A percentile compares a stretch with the other conserved stretches of the same genome.
Evolutionary conservation across 1,140 invertebrate species (phyloP).

Genomic region (Temnothorax curvispinosus): DNA sequence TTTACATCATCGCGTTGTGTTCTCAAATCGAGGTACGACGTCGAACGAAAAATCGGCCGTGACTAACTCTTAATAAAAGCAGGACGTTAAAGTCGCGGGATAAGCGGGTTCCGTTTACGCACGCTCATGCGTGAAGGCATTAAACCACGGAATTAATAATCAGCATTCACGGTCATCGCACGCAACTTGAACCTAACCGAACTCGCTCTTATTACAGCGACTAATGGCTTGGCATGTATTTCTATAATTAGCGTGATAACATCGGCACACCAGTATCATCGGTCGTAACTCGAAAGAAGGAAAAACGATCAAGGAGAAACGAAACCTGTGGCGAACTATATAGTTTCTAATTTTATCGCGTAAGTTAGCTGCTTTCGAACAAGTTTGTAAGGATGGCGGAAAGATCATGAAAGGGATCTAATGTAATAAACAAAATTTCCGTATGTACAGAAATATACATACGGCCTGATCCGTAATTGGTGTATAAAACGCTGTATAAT

Average conservation of each 20-base stretch:
- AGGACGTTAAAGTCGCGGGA: constrained; percentile 16
- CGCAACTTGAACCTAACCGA: not conserved
- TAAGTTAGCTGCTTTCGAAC: not conserved
- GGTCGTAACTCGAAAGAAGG: not conserved
- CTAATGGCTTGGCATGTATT: constrained; percentile 16
- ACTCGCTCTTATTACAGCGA: constrained; percentile 21
- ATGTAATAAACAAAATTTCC: not conserved
- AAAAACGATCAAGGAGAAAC: not conserved
- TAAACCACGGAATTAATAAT: constrained; percentile 36
- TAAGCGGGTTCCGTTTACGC: constrained; percentile 7
- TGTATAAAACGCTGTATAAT: not conserved
- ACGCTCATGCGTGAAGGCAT: constrained; percentile 36
- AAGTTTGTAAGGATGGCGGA: not conserved
- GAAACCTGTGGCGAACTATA: not conserved
- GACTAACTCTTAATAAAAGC: constrained; percentile 30
- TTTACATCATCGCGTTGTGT: constrained; percentile 35
- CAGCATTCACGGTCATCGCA: constrained; percentile 35
- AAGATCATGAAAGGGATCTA: not conserved
- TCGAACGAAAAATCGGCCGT: not conserved
- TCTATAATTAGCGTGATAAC: constrained; percentile 49
- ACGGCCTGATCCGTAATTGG: not conserved
- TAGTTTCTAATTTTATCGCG: not conserved
- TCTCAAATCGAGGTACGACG: not conserved
- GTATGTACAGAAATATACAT: not conserved
- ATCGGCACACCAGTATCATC: not conserved